These are phyloP conservation scores for Champsocephalus esox DNA, from an alignment of 2,797 vertebrate genomes.

Conservation along the genomic window DNA sequence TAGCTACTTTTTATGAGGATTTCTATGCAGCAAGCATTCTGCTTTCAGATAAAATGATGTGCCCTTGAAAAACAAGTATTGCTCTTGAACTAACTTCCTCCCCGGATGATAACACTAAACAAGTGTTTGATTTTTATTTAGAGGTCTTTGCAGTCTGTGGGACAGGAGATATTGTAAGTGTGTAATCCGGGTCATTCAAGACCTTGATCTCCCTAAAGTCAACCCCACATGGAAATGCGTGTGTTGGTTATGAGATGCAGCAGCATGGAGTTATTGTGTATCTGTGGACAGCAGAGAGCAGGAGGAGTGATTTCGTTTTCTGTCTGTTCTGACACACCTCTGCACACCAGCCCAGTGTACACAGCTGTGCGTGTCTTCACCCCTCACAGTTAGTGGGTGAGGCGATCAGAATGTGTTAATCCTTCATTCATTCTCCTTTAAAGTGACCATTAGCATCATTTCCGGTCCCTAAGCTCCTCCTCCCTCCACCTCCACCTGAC, in stretches of 20 bases:
- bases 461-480: constrained; percentile 65
- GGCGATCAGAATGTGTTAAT: constrained; percentile 11
- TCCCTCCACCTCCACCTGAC: constrained; percentile 47
- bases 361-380: constrained; percentile 26
- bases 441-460: constrained; percentile 90
- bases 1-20: constrained; percentile 55
- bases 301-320: constrained; percentile 49
- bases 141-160: constrained; percentile 34
- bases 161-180: constrained; percentile 19
- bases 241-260: constrained; percentile 52
- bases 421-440: constrained; percentile 82
- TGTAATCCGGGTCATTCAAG: constrained; percentile 15
- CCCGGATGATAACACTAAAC: constrained; percentile 21
- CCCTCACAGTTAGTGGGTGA: background rate
- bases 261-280: constrained; percentile 40
- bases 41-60: constrained; percentile 30
- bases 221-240: constrained; percentile 28
- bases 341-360: constrained; percentile 46
- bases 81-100: constrained; percentile 35
- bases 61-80: constrained; percentile 54
- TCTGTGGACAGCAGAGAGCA: constrained; percentile 37
- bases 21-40: constrained; percentile 48
- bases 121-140: constrained; percentile 6
- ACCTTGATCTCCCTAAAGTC: constrained; percentile 35
- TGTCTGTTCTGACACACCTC: constrained; percentile 42